phyloP scores from a whole-genome alignment of 2,888 invertebrate species.

The Amblyjoppa fuscipennis region DNA sequence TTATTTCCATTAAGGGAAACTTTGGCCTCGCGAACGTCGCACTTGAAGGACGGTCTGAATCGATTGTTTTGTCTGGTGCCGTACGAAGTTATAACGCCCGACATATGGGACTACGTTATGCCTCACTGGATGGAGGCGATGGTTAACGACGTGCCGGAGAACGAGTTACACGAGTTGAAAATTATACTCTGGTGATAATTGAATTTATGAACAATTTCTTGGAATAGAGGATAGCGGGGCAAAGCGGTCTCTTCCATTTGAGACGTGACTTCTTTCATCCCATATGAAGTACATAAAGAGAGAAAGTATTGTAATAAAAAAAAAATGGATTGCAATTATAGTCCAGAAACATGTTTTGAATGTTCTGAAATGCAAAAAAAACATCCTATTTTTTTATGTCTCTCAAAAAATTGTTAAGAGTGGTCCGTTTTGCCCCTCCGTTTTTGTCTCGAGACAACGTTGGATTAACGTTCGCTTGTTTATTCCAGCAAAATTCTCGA shows the following conservation, averaged over 20 bases:
- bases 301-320: background rate
- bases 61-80: slow-evolving; percentile 98
- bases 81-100: slow-evolving; percentile 98
- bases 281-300: no score
- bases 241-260: no score
- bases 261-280: no score
- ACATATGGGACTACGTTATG: slow-evolving; percentile 99
- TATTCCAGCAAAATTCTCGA: slow-evolving; percentile 96
- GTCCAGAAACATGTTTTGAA: no score
- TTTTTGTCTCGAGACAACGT: no score
- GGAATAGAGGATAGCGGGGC: no score
- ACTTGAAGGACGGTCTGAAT: slow-evolving; percentile 97
- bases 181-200: slow-evolving; percentile 89
- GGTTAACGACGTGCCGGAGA: slow-evolving; percentile 95
- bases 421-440: no score
- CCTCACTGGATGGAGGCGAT: slow-evolving; percentile 99
- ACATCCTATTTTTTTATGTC: background rate
- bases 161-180: slow-evolving; percentile 94
- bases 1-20: slow-evolving; percentile 89
- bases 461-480: background rate
- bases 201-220: background rate
- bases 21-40: slow-evolving; percentile 93
- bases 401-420: no score
- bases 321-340: background rate
- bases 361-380: background rate